Percentiles rank a stretch among this genome's conserved stretches.
Evolutionary conservation across 2,888 invertebrate species (phyloP).

Genomic region (Hirtodrosophila duncani): DNA sequence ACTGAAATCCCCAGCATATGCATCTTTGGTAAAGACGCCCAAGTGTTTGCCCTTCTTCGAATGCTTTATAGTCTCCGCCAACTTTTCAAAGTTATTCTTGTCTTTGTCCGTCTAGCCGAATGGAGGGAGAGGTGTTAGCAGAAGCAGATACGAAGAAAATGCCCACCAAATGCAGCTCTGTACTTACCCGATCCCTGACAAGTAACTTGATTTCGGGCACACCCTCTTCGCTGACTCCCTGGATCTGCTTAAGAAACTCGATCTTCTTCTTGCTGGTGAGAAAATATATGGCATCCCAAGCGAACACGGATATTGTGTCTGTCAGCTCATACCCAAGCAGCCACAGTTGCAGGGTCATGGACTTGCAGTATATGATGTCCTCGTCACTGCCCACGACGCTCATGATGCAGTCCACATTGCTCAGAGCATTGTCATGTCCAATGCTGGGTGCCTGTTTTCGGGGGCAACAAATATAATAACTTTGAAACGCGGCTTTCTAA

Average conservation of each 20-base stretch:
- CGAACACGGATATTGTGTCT: constrained; percentile 95
- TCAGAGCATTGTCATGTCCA: constrained; percentile 86
- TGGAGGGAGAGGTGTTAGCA: too few species aligned
- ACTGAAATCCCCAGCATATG: constrained; percentile 94
- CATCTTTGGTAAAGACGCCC: constrained; percentile 95
- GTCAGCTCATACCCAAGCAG: constrained; percentile 97
- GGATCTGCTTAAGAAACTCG: constrained; percentile 94
- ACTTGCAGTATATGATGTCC: constrained; percentile 97
- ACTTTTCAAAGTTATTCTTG: constrained; percentile 90
- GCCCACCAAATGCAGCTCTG: fast-evolving
- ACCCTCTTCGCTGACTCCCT: constrained; percentile 90
- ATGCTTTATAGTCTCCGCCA: constrained; percentile 88
- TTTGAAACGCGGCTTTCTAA: constrained; percentile 35
- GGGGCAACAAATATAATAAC: constrained; percentile 3
- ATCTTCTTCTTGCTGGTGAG: constrained; percentile 98
- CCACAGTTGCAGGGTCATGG: constrained; percentile 98
- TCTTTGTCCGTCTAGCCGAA: constrained; percentile 96
- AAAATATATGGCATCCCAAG: constrained; percentile 91
- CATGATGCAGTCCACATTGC: constrained; percentile 93
- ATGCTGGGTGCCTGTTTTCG: constrained; percentile 79
- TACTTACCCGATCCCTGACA: constrained; percentile 91
- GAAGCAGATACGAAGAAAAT: constrained; percentile 3
- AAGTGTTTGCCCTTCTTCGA: constrained; percentile 93
- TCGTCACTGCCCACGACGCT: constrained; percentile 96
- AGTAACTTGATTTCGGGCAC: constrained; percentile 91